phyloP scores from a whole-genome alignment of 2,113 vertebrate genomes.

The Ceyx cyanopectus region DNA sequence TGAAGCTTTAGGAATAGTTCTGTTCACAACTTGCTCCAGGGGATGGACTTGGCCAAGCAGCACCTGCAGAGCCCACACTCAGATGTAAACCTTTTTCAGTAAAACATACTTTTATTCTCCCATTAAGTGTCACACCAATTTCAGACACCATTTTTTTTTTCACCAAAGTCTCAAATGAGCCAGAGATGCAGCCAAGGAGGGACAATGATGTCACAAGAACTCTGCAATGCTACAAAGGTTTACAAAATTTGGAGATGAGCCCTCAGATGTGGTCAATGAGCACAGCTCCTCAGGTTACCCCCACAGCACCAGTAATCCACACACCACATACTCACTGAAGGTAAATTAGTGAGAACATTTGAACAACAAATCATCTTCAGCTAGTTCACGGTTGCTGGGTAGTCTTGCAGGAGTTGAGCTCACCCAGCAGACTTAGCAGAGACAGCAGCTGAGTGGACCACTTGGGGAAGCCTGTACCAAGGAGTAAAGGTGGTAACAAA shows the following conservation, averaged over 20 bases:
- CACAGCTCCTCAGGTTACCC: neutral
- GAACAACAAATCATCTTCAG: neutral
- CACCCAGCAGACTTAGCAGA: neutral
- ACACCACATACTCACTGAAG: neutral
- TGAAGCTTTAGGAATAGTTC: no score
- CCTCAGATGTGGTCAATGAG: neutral
- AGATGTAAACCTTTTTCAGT: neutral
- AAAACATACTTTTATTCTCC: neutral
- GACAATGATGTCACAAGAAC: neutral
- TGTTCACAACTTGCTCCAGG: neutral
- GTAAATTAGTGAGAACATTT: neutral
- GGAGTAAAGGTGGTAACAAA: neutral
- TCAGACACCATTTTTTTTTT: neutral
- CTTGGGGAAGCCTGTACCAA: neutral
- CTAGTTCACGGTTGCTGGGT: neutral
- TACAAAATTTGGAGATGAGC: neutral
- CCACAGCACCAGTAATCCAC: neutral
- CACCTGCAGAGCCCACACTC: neutral
- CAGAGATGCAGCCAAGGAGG: neutral
- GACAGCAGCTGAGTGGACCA: rapidly evolving
- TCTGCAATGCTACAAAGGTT: neutral
- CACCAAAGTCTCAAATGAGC: neutral
- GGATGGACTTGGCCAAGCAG: neutral
- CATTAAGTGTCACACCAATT: neutral
- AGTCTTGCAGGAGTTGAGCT: neutral